Evolutionary conservation across 2,113 vertebrate genomes (phyloP).

Genomic region (Scomber colias): DNA sequence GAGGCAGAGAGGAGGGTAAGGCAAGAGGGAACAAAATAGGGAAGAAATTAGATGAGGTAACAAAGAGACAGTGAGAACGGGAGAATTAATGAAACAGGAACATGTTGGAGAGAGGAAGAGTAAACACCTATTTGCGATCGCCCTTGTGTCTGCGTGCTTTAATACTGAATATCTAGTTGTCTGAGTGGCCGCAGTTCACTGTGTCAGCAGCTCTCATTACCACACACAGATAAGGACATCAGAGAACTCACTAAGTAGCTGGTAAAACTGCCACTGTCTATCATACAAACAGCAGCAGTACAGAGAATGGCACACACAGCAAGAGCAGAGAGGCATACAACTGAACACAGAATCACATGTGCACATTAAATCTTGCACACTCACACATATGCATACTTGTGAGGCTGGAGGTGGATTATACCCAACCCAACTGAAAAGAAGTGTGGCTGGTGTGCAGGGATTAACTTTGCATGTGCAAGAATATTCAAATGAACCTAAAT

Average conservation of each 20-base stretch:
- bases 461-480: slow-evolving; percentile 49
- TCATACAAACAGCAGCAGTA: slow-evolving; percentile 48
- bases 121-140: slow-evolving; percentile 49
- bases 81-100: slow-evolving; percentile 1
- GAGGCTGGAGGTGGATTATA: slow-evolving; percentile 63
- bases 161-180: slow-evolving; percentile 49
- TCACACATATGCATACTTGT: slow-evolving; percentile 25
- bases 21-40: slow-evolving; percentile 6
- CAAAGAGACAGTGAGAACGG: slow-evolving; percentile 26
- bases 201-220: slow-evolving; percentile 67
- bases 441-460: slow-evolving; percentile 54
- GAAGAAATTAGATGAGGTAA: slow-evolving; percentile 40
- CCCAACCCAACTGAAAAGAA: slow-evolving; percentile 49
- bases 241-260: slow-evolving; percentile 55
- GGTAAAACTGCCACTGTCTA: slow-evolving; percentile 34
- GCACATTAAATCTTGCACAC: slow-evolving; percentile 45
- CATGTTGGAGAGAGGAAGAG: background rate
- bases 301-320: slow-evolving; percentile 15
- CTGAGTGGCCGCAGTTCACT: slow-evolving; percentile 64
- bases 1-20: slow-evolving; percentile 1
- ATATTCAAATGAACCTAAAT: slow-evolving; percentile 60
- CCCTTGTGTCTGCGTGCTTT: slow-evolving; percentile 44
- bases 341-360: slow-evolving; percentile 38
- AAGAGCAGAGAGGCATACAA: slow-evolving; percentile 46
- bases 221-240: slow-evolving; percentile 63